phyloP scores from a whole-genome alignment of 2,888 invertebrate genomes.

The Congeria kusceri region DNA sequence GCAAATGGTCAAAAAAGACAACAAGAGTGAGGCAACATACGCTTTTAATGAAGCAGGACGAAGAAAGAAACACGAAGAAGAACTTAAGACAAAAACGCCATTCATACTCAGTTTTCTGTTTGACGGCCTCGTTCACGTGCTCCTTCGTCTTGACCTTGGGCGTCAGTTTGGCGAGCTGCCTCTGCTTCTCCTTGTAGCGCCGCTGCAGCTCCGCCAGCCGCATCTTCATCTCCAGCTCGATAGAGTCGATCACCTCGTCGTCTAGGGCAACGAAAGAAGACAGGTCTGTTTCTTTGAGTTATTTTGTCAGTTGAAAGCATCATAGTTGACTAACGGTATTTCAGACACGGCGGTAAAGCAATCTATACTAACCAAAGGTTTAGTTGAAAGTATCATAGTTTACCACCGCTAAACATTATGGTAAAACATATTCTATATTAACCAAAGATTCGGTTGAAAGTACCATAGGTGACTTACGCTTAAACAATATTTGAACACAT shows the following conservation, averaged over 20 bases:
- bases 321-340: conserved; percentile 2
- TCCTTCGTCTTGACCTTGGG: conserved; percentile 65
- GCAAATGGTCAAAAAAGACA: too few relatives aligned
- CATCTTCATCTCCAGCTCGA: conserved; percentile 92
- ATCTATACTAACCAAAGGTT: neutral
- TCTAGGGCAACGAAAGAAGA: conserved; percentile 78
- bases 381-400: conserved; percentile 6
- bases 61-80: too few relatives aligned
- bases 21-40: too few relatives aligned
- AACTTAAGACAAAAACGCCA: too few relatives aligned
- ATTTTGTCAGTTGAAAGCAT: conserved; percentile 63
- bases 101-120: neutral
- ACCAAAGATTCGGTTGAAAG: too few relatives aligned
- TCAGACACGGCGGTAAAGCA: too few relatives aligned
- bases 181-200: conserved; percentile 92
- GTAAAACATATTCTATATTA: too few relatives aligned
- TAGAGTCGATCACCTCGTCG: conserved; percentile 79
- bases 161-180: conserved; percentile 89
- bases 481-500: too few relatives aligned
- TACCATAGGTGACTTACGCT: too few relatives aligned
- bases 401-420: too few relatives aligned
- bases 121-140: conserved; percentile 29
- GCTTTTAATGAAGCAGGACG: too few relatives aligned
- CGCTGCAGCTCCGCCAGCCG: conserved; percentile 92
- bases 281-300: conserved; percentile 79